Base-by-base conservation (phyloP, 2,797 vertebrate species). In the Falco berigora region DNA sequence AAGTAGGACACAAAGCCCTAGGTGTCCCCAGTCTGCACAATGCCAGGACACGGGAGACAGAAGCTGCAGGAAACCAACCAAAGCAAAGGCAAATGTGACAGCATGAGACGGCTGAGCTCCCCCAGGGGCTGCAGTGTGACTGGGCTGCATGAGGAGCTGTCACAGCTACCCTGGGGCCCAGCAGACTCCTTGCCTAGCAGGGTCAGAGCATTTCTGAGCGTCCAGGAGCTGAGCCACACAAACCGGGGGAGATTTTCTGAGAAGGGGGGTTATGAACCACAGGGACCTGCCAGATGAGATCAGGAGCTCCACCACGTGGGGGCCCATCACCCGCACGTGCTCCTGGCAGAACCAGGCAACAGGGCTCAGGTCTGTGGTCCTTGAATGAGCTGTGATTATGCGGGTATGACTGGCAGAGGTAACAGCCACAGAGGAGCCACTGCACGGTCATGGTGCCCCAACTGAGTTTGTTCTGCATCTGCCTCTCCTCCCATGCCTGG, bases 191-290 rank as follows among this genome's bases (percentile, higher is more conserved):
- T 19, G 38, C 28, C 38, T 44, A 38, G 49, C 62, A 42, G 38
- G 36, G n/a, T 28, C 58, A 47, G 34, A 47, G 40, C 20, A 20
- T 1, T 4, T 24, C 64, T 7, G 14, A 21, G 27, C 5, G 40
- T 3, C 40, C 1, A 1, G 32, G 38, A 36, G 38, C 14, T 1
- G 5, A 38, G 46, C 63, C 55, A n/a, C 2, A 1, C 12, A 15
- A 46, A 61, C 14, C 10, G 32, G 21, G 58, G 30, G 30, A 40
- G 14, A 18, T 64, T 14, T 42, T 12, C 21, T 18, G 42, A 16
- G 42, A 24, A 47, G 13, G 12, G 24, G 5, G 16, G 22, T 28
- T 34, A 53, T 10, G 42, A 62, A 63, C 42, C 21, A 36, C 14
- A 21, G 32, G 42, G 58, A 42, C 3, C 9, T 5, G 19, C 44